These are phyloP conservation scores for Syngnathus scovelli DNA, from an alignment of 2,113 vertebrate species.

Conservation along the genomic window DNA sequence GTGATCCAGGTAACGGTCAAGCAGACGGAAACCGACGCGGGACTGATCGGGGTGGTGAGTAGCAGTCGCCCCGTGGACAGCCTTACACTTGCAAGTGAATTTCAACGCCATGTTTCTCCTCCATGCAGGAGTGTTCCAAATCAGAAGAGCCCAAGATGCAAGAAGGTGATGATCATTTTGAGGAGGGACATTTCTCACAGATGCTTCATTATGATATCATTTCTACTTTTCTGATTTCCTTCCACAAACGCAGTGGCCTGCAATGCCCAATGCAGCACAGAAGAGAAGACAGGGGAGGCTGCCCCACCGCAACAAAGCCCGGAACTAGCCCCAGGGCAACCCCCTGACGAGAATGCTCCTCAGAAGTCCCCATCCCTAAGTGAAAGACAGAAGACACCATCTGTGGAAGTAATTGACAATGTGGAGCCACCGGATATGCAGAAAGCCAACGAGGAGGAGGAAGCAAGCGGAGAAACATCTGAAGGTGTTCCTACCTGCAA, in stretches of 20 bases:
- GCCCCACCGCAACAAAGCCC: slow-evolving; percentile 31
- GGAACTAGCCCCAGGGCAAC: slow-evolving; percentile 59
- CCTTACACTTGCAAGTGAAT: not conserved
- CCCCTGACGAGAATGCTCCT: slow-evolving; percentile 60
- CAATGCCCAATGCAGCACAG: slow-evolving; percentile 6
- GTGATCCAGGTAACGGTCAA: slow-evolving; percentile 75
- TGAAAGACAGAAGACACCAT: slow-evolving; percentile 27
- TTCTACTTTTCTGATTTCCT: not conserved
- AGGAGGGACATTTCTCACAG: not conserved
- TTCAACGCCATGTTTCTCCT: slow-evolving; percentile 8
- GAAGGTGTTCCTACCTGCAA: slow-evolving; percentile 60
- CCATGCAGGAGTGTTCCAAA: slow-evolving; percentile 64
- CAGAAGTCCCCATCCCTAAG: slow-evolving; percentile 60
- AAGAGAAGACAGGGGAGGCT: slow-evolving; percentile 40
- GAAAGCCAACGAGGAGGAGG: slow-evolving; percentile 8
- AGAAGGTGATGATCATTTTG: slow-evolving; percentile 51
- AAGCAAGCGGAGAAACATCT: slow-evolving; percentile 36
- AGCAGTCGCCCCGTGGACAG: not conserved
- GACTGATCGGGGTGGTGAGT: slow-evolving; percentile 71
- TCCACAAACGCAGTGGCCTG: not conserved
- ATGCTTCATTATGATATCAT: not conserved
- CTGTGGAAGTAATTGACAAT: slow-evolving; percentile 23
- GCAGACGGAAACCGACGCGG: slow-evolving; percentile 73
- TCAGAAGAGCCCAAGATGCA: slow-evolving; percentile 59
- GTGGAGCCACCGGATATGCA: slow-evolving; percentile 14